Evolutionary conservation across 2,113 vertebrate genomes (phyloP).

Genomic region (Dromaius novaehollandiae): DNA sequence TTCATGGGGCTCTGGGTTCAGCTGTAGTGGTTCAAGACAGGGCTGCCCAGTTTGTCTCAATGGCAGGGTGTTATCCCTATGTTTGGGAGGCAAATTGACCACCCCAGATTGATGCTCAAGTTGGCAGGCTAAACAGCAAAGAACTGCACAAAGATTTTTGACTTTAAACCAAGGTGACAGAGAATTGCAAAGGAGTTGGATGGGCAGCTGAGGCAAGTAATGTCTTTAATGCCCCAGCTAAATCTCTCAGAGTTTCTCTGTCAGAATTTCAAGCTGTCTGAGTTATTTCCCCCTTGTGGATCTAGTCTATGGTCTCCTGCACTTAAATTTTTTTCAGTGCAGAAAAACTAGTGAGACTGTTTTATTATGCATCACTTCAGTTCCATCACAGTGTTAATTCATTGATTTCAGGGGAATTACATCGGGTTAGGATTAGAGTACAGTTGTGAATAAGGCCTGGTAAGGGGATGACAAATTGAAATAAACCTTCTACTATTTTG

Average conservation of each 20-base stretch:
- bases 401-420: neutral
- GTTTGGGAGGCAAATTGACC: fast-evolving
- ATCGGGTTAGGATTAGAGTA: neutral
- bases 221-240: neutral
- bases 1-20: neutral
- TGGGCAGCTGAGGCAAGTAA: neutral
- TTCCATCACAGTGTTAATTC: neutral
- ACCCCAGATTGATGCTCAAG: neutral
- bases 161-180: neutral
- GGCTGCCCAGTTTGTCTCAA: neutral
- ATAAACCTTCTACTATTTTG: neutral
- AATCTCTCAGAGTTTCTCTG: neutral
- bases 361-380: neutral
- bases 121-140: neutral
- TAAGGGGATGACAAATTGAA: fast-evolving
- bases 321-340: neutral
- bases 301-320: neutral
- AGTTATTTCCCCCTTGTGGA: neutral
- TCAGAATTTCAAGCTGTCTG: neutral
- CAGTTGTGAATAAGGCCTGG: neutral
- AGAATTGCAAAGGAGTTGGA: neutral
- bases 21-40: neutral
- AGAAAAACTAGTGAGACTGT: neutral
- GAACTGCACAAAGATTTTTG: neutral
- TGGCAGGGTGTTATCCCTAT: fast-evolving